Evolutionary conservation across 2,113 vertebrate genomes (phyloP).

Genomic region (Asarcornis scutulata): DNA sequence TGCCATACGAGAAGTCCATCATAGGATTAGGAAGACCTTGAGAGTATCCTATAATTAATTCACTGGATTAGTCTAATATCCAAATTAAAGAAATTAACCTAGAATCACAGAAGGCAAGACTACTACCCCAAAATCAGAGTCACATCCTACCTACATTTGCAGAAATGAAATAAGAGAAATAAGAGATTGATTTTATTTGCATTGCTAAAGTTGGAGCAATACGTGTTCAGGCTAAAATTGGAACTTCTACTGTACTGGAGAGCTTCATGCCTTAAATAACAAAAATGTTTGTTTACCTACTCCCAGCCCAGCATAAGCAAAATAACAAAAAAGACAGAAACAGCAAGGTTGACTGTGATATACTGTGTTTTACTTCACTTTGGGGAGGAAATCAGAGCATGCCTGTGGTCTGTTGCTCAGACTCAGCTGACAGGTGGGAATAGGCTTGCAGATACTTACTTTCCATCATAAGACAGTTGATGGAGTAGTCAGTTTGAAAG

Average conservation of each 20-base stretch:
- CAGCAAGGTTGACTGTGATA: not conserved
- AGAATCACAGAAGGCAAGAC: not conserved
- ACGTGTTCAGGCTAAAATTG: not conserved
- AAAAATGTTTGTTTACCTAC: not conserved
- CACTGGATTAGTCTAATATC: not conserved
- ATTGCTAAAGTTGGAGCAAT: not conserved
- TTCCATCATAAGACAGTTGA: not conserved
- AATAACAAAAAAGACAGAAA: not conserved
- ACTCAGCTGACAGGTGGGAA: not conserved
- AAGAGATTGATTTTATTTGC: not conserved
- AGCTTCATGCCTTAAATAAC: not conserved
- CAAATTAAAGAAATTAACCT: not conserved
- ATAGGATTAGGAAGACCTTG: not conserved
- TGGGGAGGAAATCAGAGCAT: not conserved
- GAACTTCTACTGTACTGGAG: not conserved
- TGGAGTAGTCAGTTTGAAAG: not conserved
- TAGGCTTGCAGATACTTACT: not conserved
- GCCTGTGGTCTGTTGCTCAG: not conserved
- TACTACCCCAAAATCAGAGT: not conserved
- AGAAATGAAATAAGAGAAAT: not conserved
- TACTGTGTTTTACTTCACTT: not conserved
- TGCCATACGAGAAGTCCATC: not conserved
- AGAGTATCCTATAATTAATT: not conserved
- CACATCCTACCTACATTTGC: not conserved
- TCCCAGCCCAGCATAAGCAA: not conserved